Evolutionary conservation across 1,140 invertebrate species (phyloP).

Genomic region (Medauroidea extradentata): DNA sequence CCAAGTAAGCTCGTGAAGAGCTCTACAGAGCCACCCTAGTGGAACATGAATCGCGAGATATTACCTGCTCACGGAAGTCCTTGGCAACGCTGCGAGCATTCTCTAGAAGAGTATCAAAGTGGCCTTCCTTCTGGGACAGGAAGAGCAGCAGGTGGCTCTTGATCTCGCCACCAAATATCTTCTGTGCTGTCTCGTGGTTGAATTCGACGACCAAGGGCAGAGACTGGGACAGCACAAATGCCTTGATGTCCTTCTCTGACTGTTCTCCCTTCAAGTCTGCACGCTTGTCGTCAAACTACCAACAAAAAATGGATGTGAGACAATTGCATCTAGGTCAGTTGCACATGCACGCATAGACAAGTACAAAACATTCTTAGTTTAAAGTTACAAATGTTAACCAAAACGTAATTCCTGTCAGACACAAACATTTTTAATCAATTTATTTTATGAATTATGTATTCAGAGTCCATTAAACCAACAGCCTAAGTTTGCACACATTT

Average conservation of each 20-base stretch:
- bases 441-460: no score
- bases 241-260: constrained; percentile 64
- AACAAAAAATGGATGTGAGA: constrained; percentile 23
- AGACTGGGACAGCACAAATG: constrained; percentile 80
- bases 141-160: constrained; percentile 95
- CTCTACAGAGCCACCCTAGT: no score
- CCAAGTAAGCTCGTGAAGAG: no score
- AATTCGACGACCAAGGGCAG: constrained; percentile 96
- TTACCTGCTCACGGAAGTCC: constrained; percentile 82
- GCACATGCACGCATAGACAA: background rate
- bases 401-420: no score
- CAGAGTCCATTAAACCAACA: no score
- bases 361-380: background rate
- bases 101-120: constrained; percentile 75
- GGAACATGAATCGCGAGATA: no score
- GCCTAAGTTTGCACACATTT: no score
- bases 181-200: constrained; percentile 93
- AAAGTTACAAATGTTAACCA: no score
- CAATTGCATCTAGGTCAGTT: no score
- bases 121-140: constrained; percentile 82
- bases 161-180: constrained; percentile 97
- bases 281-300: constrained; percentile 91
- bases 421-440: no score
- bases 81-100: constrained; percentile 75
- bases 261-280: constrained; percentile 71